These are phyloP conservation scores for Coenonympha glycerion DNA, from an alignment of 2,888 invertebrate species.

Conservation along the genomic window DNA sequence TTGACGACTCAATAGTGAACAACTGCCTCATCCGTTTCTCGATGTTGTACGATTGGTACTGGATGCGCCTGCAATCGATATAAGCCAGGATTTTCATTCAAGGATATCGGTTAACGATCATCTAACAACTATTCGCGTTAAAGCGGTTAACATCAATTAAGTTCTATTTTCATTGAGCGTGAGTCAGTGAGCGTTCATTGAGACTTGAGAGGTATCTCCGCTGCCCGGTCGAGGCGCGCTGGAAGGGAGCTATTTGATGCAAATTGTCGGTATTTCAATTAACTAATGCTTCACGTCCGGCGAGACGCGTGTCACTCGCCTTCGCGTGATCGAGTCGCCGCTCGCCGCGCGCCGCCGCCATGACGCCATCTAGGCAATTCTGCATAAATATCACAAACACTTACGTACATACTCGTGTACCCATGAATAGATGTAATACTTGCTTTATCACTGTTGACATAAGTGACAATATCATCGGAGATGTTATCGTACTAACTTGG, in stretches of 20 bases:
- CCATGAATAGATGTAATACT: too few species aligned
- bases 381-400: background rate
- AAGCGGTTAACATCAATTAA: conserved; percentile 58
- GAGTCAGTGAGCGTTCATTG: conserved; percentile 64
- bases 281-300: conserved; percentile 60
- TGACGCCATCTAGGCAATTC: conserved; percentile 8
- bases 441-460: too few species aligned
- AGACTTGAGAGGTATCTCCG: conserved; percentile 56
- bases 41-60: too few species aligned
- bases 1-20: too few species aligned
- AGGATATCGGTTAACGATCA: conserved; percentile 25
- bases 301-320: conserved; percentile 46
- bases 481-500: too few species aligned
- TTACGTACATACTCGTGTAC: too few species aligned
- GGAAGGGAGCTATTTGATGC: conserved; percentile 46
- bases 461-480: too few species aligned
- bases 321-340: conserved; percentile 38
- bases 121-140: conserved; percentile 43
- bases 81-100: conserved; percentile 17
- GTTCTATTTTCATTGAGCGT: conserved; percentile 66
- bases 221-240: too few species aligned
- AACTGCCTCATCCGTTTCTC: too few species aligned
- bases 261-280: conserved; percentile 63
- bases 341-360: background rate
- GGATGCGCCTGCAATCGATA: background rate